Evolutionary conservation across 2,113 vertebrate species (phyloP).

Genomic region (Circaetus cinerascens): DNA sequence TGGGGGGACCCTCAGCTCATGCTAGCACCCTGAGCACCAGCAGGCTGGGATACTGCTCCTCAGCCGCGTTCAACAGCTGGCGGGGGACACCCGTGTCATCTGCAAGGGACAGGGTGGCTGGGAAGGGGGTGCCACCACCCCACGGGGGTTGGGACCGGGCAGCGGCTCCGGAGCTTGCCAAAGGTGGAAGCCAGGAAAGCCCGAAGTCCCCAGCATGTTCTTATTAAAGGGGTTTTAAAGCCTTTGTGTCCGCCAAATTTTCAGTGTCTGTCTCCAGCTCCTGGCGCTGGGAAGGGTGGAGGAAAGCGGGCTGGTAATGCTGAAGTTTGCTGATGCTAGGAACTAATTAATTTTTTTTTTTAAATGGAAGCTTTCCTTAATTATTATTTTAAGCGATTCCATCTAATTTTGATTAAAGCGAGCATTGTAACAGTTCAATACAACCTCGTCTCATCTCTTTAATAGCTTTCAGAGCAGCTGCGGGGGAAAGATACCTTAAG

Average conservation of each 20-base stretch:
- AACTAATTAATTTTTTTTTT: not conserved
- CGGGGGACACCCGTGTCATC: too few species aligned
- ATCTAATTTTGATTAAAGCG: constrained; percentile 18
- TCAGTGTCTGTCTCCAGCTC: not conserved
- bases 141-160: not conserved
- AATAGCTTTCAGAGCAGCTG: constrained; percentile 38
- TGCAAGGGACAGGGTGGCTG: not conserved
- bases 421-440: not conserved
- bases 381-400: constrained; percentile 6
- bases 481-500: constrained; percentile 44
- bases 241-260: not conserved
- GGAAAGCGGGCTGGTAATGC: not conserved
- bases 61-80: too few species aligned
- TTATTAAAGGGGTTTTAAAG: not conserved
- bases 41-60: too few species aligned
- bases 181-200: not conserved
- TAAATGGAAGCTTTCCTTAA: not conserved
- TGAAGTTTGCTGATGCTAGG: not conserved
- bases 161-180: not conserved
- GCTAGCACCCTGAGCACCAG: too few species aligned
- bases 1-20: too few species aligned
- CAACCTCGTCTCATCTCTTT: constrained; percentile 23
- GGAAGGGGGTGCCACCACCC: not conserved
- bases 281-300: not conserved
- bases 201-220: not conserved